A percentile compares a stretch with the other conserved stretches of the same genome.
Conservation (phyloP, 2,888 invertebrate genomes). For the Dilophus febrilis region DNA sequence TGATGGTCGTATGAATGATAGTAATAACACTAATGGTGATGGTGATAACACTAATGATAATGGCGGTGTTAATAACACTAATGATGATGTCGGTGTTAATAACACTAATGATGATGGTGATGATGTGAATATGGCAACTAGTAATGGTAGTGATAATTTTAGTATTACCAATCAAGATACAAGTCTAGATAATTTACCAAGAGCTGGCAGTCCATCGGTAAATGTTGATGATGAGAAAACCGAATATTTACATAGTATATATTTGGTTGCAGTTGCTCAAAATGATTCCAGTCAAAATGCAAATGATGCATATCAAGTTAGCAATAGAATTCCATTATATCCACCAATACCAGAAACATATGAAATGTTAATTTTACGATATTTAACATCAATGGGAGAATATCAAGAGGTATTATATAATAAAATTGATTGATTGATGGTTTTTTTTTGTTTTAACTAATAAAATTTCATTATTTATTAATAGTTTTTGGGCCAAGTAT, state of each 20-base stretch:
- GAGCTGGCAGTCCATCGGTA: no score
- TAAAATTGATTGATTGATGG: conserved; percentile 2
- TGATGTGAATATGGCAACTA: not conserved
- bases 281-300: conserved; percentile 11
- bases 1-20: no score
- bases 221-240: not conserved
- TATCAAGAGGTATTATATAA: conserved; percentile 63
- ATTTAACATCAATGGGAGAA: conserved; percentile 93
- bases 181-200: no score
- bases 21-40: no score
- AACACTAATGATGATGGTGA: no score
- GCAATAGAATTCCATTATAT: conserved; percentile 59
- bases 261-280: conserved; percentile 3
- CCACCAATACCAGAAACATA: conserved; percentile 78
- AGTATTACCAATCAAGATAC: no score
- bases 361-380: conserved; percentile 83
- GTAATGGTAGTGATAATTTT: not conserved
- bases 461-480: conserved; percentile 13
- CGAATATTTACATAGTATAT: no score
- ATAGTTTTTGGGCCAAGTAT: conserved; percentile 77
- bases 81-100: no score
- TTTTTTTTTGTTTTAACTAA: conserved; percentile 3
- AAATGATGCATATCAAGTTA: conserved; percentile 9
- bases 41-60: no score
- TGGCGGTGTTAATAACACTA: no score